A percentile compares a stretch with the other conserved stretches of the same genome.
These are phyloP conservation scores for Pagetopsis macropterus DNA, from an alignment of 2,797 vertebrate genomes.

Conservation along the genomic window DNA sequence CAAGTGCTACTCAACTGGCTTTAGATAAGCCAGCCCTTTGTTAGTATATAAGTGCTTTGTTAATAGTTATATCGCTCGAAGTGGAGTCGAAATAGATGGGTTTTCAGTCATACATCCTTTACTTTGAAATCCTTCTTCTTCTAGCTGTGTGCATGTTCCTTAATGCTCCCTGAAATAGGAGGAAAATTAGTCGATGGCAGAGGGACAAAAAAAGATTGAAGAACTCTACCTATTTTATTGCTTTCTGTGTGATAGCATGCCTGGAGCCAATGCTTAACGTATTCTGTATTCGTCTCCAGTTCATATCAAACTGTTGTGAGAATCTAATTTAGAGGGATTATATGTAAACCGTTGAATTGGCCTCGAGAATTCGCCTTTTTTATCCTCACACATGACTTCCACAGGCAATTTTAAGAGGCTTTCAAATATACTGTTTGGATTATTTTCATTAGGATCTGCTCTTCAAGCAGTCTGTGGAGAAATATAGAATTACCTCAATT, in stretches of 20 bases:
- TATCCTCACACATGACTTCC: conserved; percentile 3
- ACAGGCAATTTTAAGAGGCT: neutral
- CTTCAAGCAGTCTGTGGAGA: neutral
- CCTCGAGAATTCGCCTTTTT: neutral
- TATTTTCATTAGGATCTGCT: neutral
- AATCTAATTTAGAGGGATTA: conserved; percentile 38
- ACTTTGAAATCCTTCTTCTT: conserved; percentile 31
- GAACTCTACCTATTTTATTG: conserved; percentile 31
- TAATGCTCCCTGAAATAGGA: conserved; percentile 39
- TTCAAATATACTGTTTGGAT: neutral
- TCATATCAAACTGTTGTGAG: conserved; percentile 17
- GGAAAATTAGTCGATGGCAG: conserved; percentile 28
- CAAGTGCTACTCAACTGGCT: no score
- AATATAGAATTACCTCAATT: neutral
- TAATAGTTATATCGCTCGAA: no score
- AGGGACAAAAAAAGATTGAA: conserved; percentile 9
- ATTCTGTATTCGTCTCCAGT: neutral
- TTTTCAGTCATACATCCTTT: conserved; percentile 23
- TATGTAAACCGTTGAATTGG: conserved; percentile 20
- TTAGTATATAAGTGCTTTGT: no score
- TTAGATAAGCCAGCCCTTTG: no score
- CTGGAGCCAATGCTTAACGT: conserved; percentile 41
- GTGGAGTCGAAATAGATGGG: no score
- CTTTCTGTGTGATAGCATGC: conserved; percentile 20
- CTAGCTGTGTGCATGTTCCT: conserved; percentile 32